Percentiles rank a stretch among this genome's conserved stretches.
These are phyloP conservation scores for Oreohelix idahoensis DNA, from an alignment of 1,140 invertebrate genomes.

Conservation along the genomic window DNA sequence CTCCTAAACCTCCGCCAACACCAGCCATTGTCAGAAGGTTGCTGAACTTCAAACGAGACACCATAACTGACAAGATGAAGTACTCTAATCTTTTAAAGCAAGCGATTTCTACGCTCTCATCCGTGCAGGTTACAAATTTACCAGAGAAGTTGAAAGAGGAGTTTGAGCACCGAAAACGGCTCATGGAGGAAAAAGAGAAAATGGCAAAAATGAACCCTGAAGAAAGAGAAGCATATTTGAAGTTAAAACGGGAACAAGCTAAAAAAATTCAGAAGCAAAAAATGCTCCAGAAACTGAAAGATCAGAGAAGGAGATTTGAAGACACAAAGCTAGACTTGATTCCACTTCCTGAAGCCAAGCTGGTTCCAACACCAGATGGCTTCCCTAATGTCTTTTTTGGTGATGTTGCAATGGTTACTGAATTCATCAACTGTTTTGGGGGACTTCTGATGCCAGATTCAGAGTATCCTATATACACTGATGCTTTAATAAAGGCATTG, in stretches of 20 bases:
- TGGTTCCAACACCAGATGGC: constrained; percentile 69
- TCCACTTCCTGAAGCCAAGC: constrained; percentile 64
- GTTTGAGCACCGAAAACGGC: constrained; percentile 56
- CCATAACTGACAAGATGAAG: constrained; percentile 50
- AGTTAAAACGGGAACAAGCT: constrained; percentile 56
- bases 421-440: constrained; percentile 69
- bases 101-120: constrained; percentile 60
- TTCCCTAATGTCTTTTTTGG: constrained; percentile 71
- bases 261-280: constrained; percentile 48
- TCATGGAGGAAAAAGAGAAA: constrained; percentile 62
- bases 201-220: constrained; percentile 66
- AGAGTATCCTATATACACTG: constrained; percentile 65
- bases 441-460: constrained; percentile 71
- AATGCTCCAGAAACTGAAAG: constrained; percentile 42
- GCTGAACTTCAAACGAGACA: constrained; percentile 7
- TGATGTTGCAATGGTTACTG: constrained; percentile 71
- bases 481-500: constrained; percentile 67
- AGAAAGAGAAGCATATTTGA: constrained; percentile 61
- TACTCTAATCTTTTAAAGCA: constrained; percentile 56
- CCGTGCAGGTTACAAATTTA: constrained; percentile 60
- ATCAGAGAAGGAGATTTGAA: constrained; percentile 56
- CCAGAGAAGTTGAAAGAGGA: constrained; percentile 57
- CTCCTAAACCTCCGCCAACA: constrained; percentile 48
- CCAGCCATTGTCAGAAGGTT: constrained; percentile 47
- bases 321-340: constrained; percentile 64